Conservation (phyloP, 2,113 vertebrate species). For the Cyanoliseus patagonus region DNA sequence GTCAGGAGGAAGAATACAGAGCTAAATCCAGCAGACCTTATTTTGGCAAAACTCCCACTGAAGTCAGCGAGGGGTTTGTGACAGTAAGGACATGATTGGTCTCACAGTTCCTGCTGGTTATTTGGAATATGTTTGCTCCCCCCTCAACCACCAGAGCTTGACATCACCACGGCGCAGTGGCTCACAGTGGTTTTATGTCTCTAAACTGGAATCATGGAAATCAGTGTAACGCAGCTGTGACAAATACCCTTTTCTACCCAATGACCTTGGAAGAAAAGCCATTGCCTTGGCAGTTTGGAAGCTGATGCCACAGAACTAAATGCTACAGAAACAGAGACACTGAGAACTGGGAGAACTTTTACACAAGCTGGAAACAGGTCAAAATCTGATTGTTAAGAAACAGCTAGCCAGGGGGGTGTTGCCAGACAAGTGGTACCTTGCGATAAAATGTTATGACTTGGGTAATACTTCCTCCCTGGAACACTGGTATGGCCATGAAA, state of each 20-base stretch:
- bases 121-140: neutral
- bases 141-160: neutral
- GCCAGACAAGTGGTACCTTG: neutral
- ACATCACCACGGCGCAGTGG: neutral
- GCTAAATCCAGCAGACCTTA: conserved; percentile 56
- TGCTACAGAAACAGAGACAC: neutral
- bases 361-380: neutral
- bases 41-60: conserved; percentile 51
- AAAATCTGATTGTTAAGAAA: neutral
- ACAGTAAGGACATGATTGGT: neutral
- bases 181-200: neutral
- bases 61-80: conserved; percentile 34
- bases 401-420: neutral
- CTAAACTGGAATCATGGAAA: neutral
- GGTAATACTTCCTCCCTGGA: neutral
- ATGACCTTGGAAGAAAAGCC: neutral
- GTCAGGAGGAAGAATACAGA: conserved; percentile 19
- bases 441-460: neutral
- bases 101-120: conserved; percentile 19
- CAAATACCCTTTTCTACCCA: conserved; percentile 15
- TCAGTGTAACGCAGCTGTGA: neutral
- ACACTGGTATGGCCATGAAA: neutral
- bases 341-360: neutral
- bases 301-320: neutral
- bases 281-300: neutral